Evolutionary conservation across 2,113 vertebrate genomes (phyloP).

Genomic region (Herpetotheres cachinnans): DNA sequence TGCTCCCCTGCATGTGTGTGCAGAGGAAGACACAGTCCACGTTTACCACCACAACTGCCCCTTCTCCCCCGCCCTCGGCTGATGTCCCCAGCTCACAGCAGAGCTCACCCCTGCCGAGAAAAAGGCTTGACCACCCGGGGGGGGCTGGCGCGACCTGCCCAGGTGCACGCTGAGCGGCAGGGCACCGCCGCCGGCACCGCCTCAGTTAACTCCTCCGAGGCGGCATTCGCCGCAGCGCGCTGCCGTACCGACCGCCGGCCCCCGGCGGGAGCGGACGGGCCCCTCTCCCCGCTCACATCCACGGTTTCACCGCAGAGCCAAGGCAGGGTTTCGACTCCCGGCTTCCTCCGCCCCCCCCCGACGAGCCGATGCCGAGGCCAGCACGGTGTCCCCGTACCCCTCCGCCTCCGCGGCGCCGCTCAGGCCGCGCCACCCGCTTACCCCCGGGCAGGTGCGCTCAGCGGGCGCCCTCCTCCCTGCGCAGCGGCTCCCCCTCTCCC

Average conservation of each 20-base stretch:
- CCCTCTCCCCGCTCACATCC: not conserved
- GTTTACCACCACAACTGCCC: not conserved
- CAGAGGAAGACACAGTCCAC: not conserved
- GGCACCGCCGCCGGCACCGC: not conserved
- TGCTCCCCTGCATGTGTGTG: not conserved
- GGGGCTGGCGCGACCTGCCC: not conserved
- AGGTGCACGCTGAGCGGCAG: not conserved
- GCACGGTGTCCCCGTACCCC: not conserved
- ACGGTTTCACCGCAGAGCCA: not conserved
- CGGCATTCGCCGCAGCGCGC: not conserved
- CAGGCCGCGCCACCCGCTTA: not conserved
- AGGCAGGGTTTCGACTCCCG: not conserved
- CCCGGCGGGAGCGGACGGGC: not conserved
- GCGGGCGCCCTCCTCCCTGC: not conserved
- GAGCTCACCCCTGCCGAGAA: not conserved
- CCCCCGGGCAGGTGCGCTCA: not conserved
- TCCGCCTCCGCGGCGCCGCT: not conserved
- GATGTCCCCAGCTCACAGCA: not conserved
- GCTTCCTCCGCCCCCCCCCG: no score
- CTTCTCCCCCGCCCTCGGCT: not conserved
- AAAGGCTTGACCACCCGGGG: fast-evolving
- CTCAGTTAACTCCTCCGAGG: not conserved
- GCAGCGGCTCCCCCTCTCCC: not conserved
- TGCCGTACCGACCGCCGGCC: not conserved
- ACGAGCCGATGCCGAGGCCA: not conserved